Evolutionary conservation across 2,888 invertebrate genomes (phyloP).

Genomic region (Pachliopta kotzebuea): DNA sequence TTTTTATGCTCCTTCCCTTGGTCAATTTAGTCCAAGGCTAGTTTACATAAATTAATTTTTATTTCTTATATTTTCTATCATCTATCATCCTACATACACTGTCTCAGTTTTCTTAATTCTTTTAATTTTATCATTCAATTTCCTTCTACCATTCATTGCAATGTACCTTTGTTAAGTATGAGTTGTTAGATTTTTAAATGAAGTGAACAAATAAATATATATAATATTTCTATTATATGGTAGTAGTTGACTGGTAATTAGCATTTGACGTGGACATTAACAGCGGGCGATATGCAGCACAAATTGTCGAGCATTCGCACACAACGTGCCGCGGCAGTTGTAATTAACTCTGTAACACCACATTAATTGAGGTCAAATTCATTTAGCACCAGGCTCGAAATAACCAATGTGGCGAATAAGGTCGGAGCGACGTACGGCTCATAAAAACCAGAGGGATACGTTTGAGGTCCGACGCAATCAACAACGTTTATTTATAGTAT

Average conservation of each 20-base stretch:
- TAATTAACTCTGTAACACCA: slow-evolving; percentile 39
- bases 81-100: too few relatives aligned
- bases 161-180: too few relatives aligned
- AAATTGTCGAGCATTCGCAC: slow-evolving; percentile 31
- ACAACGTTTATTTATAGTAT: neutral
- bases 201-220: too few relatives aligned
- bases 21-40: too few relatives aligned
- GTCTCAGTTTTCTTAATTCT: too few relatives aligned
- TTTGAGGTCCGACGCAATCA: slow-evolving; percentile 13
- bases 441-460: slow-evolving; percentile 28
- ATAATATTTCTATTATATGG: too few relatives aligned
- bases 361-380: slow-evolving; percentile 45
- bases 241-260: neutral
- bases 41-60: too few relatives aligned
- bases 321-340: slow-evolving; percentile 29
- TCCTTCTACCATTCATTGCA: too few relatives aligned
- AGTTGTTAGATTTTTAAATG: too few relatives aligned
- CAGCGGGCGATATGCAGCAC: slow-evolving; percentile 13
- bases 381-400: slow-evolving; percentile 41
- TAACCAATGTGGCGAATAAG: slow-evolving; percentile 31
- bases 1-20: too few relatives aligned
- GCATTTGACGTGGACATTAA: slow-evolving; percentile 1
- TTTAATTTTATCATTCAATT: too few relatives aligned
- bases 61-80: too few relatives aligned
- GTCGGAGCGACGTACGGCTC: slow-evolving; percentile 18